Conservation (phyloP, 2,888 invertebrate genomes). For the Eupithecia insigniata region DNA sequence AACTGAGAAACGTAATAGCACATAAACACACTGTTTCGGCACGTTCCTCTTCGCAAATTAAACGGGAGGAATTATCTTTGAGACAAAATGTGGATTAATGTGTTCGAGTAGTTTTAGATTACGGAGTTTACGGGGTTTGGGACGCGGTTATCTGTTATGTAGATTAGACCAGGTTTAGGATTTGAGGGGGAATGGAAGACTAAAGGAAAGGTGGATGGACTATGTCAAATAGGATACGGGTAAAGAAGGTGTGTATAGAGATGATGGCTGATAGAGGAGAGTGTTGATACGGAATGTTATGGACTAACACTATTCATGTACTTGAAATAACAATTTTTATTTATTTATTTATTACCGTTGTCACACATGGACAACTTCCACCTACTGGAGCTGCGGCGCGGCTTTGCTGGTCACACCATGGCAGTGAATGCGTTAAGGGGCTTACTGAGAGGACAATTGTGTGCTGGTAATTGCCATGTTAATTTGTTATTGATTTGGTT, state of each 20-base stretch:
- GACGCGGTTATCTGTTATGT: not conserved
- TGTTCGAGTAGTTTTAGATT: constrained; percentile 58
- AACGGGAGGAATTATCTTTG: constrained; percentile 52
- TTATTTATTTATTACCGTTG: too few relatives aligned
- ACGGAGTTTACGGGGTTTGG: constrained; percentile 33
- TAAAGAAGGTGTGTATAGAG: too few relatives aligned
- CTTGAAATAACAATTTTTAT: too few relatives aligned
- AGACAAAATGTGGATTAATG: constrained; percentile 38
- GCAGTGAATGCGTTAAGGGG: too few relatives aligned
- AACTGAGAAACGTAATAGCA: constrained; percentile 52
- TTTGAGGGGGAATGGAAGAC: not conserved
- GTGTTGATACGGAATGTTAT: too few relatives aligned
- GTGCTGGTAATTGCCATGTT: not conserved
- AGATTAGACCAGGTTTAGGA: not conserved
- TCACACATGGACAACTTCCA: too few relatives aligned
- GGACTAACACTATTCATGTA: too few relatives aligned
- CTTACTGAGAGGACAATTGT: too few relatives aligned
- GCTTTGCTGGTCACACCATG: too few relatives aligned
- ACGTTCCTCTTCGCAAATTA: constrained; percentile 57
- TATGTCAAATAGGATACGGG: too few relatives aligned
- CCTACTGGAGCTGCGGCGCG: too few relatives aligned
- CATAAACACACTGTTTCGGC: constrained; percentile 55
- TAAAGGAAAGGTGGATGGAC: not conserved
- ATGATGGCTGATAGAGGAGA: too few relatives aligned
- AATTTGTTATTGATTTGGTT: not conserved